These are phyloP conservation scores for Tetrax tetrax DNA, from an alignment of 2,113 vertebrate genomes.

Conservation along the genomic window DNA sequence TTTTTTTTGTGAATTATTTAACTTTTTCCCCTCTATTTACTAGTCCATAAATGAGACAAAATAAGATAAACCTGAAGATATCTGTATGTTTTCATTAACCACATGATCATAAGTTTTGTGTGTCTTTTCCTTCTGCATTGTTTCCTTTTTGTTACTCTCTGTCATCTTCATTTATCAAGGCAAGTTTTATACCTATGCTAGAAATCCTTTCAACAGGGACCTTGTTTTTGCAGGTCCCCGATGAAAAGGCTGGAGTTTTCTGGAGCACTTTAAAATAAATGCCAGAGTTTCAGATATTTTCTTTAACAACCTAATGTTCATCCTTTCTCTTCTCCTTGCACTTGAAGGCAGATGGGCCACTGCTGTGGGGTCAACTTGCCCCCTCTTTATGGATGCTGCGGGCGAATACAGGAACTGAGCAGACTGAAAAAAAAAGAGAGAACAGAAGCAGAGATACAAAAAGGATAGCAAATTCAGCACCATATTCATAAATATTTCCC, in stretches of 20 bases:
- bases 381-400: background rate
- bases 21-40: background rate
- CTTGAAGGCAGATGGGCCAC: background rate
- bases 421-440: background rate
- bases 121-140: background rate
- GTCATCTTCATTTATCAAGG: background rate
- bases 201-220: background rate
- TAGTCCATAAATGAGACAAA: background rate
- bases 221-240: background rate
- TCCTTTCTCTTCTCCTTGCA: background rate
- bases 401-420: background rate
- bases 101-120: background rate
- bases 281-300: background rate
- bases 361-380: background rate
- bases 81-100: background rate
- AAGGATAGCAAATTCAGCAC: background rate
- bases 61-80: background rate
- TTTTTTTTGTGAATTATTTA: background rate
- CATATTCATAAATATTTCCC: background rate
- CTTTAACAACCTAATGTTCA: background rate
- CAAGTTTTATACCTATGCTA: background rate
- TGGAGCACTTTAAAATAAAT: background rate
- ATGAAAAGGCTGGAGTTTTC: background rate
- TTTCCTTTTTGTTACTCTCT: background rate
- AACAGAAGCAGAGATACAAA: background rate